These are phyloP conservation scores for Meloidogyne exigua DNA, from an alignment of 1,140 invertebrate species.

Conservation along the genomic window DNA sequence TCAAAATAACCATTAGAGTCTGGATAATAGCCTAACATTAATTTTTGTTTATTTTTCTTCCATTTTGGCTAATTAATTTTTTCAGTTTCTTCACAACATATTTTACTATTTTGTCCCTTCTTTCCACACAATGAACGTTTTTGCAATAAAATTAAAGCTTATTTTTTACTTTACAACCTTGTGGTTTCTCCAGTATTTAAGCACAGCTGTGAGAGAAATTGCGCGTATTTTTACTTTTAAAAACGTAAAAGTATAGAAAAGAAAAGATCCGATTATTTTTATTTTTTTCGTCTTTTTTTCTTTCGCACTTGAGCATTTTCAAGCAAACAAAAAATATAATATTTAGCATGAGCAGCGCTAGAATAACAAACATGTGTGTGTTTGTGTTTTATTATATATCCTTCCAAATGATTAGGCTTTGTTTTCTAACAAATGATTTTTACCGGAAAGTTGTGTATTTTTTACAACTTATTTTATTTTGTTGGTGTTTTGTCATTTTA, in stretches of 20 bases:
- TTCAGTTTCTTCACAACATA: background rate
- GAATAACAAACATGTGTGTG: background rate
- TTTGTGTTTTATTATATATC: background rate
- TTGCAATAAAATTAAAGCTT: background rate
- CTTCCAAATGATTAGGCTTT: background rate
- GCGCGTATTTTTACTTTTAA: background rate
- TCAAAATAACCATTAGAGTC: background rate
- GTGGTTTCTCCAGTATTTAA: background rate
- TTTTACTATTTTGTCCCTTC: background rate
- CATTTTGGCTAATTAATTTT: too few relatives aligned
- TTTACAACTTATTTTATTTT: too few relatives aligned
- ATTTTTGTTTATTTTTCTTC: background rate
- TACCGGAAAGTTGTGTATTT: too few relatives aligned
- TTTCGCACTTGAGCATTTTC: background rate
- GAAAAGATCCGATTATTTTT: conserved; percentile 1
- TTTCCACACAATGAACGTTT: background rate
- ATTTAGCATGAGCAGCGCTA: background rate
- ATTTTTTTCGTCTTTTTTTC: background rate
- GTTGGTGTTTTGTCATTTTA: too few relatives aligned
- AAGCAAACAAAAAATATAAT: background rate
- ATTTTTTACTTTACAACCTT: background rate
- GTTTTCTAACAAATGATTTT: background rate
- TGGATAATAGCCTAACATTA: background rate
- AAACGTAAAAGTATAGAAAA: background rate
- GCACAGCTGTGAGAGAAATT: background rate